Base-by-base conservation (phyloP, 1,140 invertebrate genomes). In the Drosophila aff. region DNA sequence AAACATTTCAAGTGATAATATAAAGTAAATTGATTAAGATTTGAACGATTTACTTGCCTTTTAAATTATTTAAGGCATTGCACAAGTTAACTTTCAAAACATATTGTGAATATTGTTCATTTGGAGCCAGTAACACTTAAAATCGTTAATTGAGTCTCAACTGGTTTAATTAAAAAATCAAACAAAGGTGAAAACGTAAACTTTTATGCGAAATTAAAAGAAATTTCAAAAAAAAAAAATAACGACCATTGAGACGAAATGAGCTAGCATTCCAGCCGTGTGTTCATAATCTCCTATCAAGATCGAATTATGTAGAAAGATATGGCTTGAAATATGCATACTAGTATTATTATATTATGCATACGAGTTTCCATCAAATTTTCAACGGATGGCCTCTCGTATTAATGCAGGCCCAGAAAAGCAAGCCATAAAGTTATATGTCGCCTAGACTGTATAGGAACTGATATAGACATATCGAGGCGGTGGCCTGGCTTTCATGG, bases 401-500 rank as follows among this genome's bases (percentile, higher is more conserved):
- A 52, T 55, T 63, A 59, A 65, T 52, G 72, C 50, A 76, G 53
- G 33, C 21, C 53, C 44, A 47, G 41, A 61, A 61, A 66, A 36
- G 23, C 57, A 61, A 28, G 58, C 57, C 40, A 77, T 77, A 50
- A 77, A 77, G 18, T 55, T 52, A 33, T 21, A 53, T 41, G 26
- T 62, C 55, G 36, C 16, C 40, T n/a, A 43, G n/a, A 44, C 13
- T 26, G n/a, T 44, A 44, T 65, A n/a, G 61, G 61, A 36, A 60
- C 38, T 52, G 47, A 77, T 76, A 61, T 68, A 40, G 74, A 77
- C 43, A 33, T 77, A 62, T 57, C 33, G 63, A 68, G 74, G 73
- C 75, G 62, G 73, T 66, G 75, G 74, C 75, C 41, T 53, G 50
- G 18, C 53, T 66, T 77, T 77, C 75, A 77, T 69, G 75, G 75